Evolutionary conservation across 2,888 invertebrate genomes (phyloP).

Genomic region (Melipona beecheii): DNA sequence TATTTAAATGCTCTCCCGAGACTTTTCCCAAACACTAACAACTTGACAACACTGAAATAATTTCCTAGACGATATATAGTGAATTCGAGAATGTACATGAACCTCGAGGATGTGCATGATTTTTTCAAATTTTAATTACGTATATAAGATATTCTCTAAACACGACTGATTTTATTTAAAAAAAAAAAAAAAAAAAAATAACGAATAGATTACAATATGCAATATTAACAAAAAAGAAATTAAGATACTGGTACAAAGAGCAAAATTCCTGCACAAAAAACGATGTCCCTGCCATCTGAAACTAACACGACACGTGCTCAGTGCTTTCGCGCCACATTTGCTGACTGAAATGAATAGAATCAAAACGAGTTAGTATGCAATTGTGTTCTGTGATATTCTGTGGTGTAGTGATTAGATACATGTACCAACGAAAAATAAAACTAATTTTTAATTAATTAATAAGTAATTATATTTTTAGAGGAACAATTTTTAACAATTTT

Average conservation of each 20-base stretch:
- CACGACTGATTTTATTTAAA: not conserved
- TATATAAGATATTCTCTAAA: not conserved
- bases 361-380: not conserved
- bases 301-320: not conserved
- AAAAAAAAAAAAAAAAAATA: not conserved
- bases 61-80: not conserved
- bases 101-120: not conserved
- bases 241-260: not conserved
- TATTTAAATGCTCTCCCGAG: not conserved
- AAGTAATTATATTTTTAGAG: not conserved
- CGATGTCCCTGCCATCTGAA: not conserved
- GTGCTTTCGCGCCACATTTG: constrained; percentile 37
- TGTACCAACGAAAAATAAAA: not conserved
- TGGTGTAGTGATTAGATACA: not conserved
- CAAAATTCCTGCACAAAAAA: not conserved
- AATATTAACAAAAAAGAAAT: not conserved
- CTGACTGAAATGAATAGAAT: not conserved
- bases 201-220: not conserved
- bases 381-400: not conserved
- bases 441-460: not conserved
- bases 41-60: not conserved
- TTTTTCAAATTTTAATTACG: not conserved
- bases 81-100: not conserved
- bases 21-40: not conserved
- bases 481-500: not conserved